phyloP scores from a whole-genome alignment of 37 sponge, comb jelly and placozoan genomes.

The Petrosia ficiformis region DNA sequence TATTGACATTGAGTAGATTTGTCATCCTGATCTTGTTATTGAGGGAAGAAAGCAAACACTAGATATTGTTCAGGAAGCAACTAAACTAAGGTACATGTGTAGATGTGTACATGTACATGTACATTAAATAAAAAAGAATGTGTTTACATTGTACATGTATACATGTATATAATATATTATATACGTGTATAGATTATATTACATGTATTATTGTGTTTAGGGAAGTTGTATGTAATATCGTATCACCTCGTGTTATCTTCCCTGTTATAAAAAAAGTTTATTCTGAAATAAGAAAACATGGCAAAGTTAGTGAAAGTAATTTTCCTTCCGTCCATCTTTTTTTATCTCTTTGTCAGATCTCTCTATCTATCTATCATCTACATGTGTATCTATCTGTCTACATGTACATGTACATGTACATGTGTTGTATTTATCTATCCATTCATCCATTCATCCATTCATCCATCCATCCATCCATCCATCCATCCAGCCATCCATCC shows the following conservation, averaged over 20 bases:
- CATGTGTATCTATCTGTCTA: too few relatives aligned
- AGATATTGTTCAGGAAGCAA: conserved; percentile 1
- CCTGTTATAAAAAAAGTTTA: conserved; percentile 38
- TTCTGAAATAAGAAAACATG: not conserved
- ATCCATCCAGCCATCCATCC: too few relatives aligned
- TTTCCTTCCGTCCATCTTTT: too few relatives aligned
- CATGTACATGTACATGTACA: too few relatives aligned
- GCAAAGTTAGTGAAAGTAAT: conserved; percentile 45
- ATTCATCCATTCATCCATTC: too few relatives aligned
- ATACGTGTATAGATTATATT: too few relatives aligned
- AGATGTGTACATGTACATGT: not conserved
- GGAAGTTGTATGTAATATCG: conserved; percentile 11
- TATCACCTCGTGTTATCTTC: conserved; percentile 55
- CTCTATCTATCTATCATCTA: too few relatives aligned
- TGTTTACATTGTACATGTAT: too few relatives aligned
- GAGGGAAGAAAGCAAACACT: conserved; percentile 2
- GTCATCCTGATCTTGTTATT: not conserved
- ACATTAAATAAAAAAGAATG: not conserved
- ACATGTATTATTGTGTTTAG: conserved; percentile 21
- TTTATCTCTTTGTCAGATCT: too few relatives aligned
- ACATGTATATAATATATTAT: too few relatives aligned
- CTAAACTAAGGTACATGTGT: conserved; percentile 19
- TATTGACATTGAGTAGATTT: conserved; percentile 5
- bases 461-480: too few relatives aligned
- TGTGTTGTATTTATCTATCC: too few relatives aligned